phyloP scores from a whole-genome alignment of 2,113 vertebrate genomes.

The Sisor rabdophorus region DNA sequence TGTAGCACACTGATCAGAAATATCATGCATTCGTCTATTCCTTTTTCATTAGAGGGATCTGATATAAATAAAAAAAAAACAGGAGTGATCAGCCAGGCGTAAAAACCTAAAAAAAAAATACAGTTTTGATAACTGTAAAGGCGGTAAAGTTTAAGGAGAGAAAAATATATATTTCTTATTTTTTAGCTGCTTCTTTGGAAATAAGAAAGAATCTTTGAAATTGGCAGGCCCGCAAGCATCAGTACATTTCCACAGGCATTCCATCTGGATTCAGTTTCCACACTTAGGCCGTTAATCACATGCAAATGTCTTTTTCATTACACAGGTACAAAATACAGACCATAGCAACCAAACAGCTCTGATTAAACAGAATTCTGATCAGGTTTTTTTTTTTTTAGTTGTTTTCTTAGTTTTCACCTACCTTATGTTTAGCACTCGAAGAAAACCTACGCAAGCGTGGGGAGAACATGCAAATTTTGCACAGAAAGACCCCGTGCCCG shows the following conservation, averaged over 20 bases:
- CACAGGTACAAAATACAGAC: neutral
- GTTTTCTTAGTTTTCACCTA: neutral
- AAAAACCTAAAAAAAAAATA: slow-evolving; percentile 28
- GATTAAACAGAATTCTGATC: neutral
- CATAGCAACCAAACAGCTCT: neutral
- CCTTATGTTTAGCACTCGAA: neutral
- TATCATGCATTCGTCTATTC: slow-evolving; percentile 41
- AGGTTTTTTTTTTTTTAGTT: neutral
- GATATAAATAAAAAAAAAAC: slow-evolving; percentile 10
- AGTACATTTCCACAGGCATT: neutral
- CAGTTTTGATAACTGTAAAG: slow-evolving; percentile 2
- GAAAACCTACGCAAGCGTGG: no score
- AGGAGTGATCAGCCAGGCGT: neutral
- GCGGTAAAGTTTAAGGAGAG: neutral
- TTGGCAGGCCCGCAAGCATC: neutral
- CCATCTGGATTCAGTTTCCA: neutral
- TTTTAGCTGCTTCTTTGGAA: slow-evolving; percentile 29
- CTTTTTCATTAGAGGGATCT: slow-evolving; percentile 24
- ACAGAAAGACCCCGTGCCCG: no score
- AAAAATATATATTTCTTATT: neutral
- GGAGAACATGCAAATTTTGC: no score
- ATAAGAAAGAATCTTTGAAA: slow-evolving; percentile 6
- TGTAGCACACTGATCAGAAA: slow-evolving; percentile 28
- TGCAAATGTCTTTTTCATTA: neutral
- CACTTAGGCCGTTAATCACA: neutral